Conservation (phyloP, 2,888 invertebrate species). For the Agonopterix arenella region DNA sequence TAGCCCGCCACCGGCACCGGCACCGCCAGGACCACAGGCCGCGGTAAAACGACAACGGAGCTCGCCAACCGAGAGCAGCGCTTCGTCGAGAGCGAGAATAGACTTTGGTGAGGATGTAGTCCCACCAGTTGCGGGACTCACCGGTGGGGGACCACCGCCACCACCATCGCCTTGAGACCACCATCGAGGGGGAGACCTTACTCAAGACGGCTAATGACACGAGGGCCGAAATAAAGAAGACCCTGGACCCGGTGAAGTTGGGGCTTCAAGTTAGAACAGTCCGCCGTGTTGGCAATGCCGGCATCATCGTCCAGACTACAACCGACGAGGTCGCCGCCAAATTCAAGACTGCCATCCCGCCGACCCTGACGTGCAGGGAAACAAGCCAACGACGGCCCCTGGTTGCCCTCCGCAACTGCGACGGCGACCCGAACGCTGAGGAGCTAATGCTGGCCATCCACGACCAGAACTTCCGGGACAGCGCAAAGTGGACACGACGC, state of each 20-base stretch:
- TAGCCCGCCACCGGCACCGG: not conserved
- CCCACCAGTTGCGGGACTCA: no score
- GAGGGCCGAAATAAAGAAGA: not conserved
- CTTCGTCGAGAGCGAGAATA: no score
- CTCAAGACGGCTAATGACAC: constrained; percentile 18
- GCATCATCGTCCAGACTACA: not conserved
- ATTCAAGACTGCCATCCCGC: not conserved
- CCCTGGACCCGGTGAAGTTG: not conserved
- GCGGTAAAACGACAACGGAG: no score
- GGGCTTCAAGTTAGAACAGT: not conserved
- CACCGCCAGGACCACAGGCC: no score
- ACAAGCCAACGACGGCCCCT: constrained; percentile 3
- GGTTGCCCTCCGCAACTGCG: not conserved
- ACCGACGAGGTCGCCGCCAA: not conserved
- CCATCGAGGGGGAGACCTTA: not conserved
- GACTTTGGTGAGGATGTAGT: no score
- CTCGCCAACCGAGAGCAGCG: no score
- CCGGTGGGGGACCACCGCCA: not conserved
- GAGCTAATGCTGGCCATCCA: constrained; percentile 1
- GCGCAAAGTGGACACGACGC: not conserved
- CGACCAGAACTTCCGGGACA: constrained; percentile 3
- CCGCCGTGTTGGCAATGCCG: not conserved
- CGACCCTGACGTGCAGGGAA: not conserved
- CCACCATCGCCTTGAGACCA: not conserved
- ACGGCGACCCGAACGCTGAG: not conserved